Evolutionary conservation across 1,140 invertebrate species (phyloP).

Genomic region (Acromyrmex charruanus): DNA sequence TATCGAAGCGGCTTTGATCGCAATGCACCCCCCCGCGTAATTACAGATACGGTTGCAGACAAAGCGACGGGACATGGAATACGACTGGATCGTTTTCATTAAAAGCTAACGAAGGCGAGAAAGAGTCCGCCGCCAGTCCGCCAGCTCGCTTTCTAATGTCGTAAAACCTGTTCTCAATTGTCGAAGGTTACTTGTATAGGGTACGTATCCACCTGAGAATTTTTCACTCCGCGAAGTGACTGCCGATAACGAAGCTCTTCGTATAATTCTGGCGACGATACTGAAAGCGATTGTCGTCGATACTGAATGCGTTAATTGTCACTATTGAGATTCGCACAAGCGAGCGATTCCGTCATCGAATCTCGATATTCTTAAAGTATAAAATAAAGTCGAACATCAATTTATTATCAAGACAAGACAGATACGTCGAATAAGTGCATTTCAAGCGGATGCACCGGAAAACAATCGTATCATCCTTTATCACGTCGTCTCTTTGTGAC

Average conservation of each 20-base stretch:
- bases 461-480: slow-evolving; percentile 2
- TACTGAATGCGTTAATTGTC: slow-evolving; percentile 26
- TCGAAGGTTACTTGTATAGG: background rate
- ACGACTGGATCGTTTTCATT: slow-evolving; percentile 35
- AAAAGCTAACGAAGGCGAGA: slow-evolving; percentile 34
- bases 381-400: slow-evolving; percentile 15
- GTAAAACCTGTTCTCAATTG: slow-evolving; percentile 28
- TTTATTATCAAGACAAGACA: slow-evolving; percentile 12
- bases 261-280: background rate
- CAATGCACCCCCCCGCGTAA: slow-evolving; percentile 34
- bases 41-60: slow-evolving; percentile 53
- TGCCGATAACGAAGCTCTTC: slow-evolving; percentile 25
- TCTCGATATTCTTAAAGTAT: background rate
- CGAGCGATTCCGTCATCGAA: background rate
- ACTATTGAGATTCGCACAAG: background rate
- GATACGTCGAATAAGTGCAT: slow-evolving; percentile 29
- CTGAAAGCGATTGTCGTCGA: background rate
- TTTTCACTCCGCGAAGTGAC: slow-evolving; percentile 7
- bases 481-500: slow-evolving; percentile 13
- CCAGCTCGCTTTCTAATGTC: slow-evolving; percentile 48
- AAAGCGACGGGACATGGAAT: slow-evolving; percentile 42
- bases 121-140: slow-evolving; percentile 13
- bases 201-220: background rate
- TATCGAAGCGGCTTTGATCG: slow-evolving; percentile 59
- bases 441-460: slow-evolving; percentile 26